Base-by-base conservation (phyloP, 2,888 invertebrate genomes). In the Polydesmus complanatus region DNA sequence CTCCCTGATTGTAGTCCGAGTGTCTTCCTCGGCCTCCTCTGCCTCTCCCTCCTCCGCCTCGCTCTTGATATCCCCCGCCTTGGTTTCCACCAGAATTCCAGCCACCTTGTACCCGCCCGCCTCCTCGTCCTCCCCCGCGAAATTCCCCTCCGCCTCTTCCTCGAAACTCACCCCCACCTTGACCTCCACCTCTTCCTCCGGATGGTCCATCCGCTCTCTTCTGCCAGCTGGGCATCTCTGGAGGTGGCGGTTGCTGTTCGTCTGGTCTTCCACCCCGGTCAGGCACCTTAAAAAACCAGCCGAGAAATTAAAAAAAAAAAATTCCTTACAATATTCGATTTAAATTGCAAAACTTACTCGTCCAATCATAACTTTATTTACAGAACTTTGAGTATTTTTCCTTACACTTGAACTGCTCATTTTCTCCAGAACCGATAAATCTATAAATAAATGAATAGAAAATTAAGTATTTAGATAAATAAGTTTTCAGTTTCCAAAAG, bases 181-280 rank as follows among this genome's bases (percentile, higher is more conserved):
- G 65, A 3, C 70, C 70, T 54, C 71, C 69, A 22, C 67, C 63
- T 54, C 66, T 66, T 27, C 65, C 67, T 27, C 64, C 63, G 5
- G 14, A 25, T 65, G 65, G 48, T 67, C 66, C 21, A 25, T 62
- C 70, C 25, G 67, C 67, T 61, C 77, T 69, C 69, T 90, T 88
- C 70, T 85, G 84, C 90, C 95, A 96, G 0, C 91, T 85, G 0
- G 96, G 96, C 93, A 96, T 95, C 77, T 96, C 96, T 0, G 94
- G 94, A 0, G 94, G 92, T 0, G 96, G 96, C 0, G 91, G 85
- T 64, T 89, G 88, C 68, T 88, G 85, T 69, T 96, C 96, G 67
- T 84, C 82, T 0, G 95, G 87, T 57, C 96, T 78, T 1, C 96
- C 96, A 22, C 97, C 97, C 68, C 96, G 78, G 73, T 97, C 97